phyloP scores from a whole-genome alignment of 2,113 vertebrate genomes.

The Cygnus atratus region DNA sequence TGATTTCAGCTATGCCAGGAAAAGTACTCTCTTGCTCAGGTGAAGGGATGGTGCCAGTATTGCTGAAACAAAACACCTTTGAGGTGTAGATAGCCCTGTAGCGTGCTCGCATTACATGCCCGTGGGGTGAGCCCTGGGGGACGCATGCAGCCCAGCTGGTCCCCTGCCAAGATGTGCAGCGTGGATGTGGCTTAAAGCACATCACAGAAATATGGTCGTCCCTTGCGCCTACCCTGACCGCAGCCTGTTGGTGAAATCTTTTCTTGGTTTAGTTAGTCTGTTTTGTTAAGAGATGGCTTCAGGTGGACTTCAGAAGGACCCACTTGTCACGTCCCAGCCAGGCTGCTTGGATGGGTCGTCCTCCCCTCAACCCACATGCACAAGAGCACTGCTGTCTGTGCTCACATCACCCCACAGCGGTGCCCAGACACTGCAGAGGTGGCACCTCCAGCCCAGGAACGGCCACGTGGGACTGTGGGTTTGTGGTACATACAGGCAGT shows the following conservation, averaged over 20 bases:
- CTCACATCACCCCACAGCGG: not conserved
- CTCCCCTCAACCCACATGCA: rapidly evolving
- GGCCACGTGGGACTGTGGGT: rapidly evolving
- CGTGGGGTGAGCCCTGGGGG: not conserved
- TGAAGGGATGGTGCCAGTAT: not conserved
- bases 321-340: not conserved
- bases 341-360: not conserved
- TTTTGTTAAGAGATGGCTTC: not conserved
- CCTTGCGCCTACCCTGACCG: not conserved
- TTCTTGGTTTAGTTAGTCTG: not conserved
- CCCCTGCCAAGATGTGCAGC: no score
- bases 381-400: not conserved
- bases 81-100: not conserved
- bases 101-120: no score
- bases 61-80: not conserved
- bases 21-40: not conserved
- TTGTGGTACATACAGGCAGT: not conserved
- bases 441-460: not conserved
- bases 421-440: not conserved
- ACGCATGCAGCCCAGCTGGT: rapidly evolving
- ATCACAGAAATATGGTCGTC: not conserved
- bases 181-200: not conserved
- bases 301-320: not conserved
- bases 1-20: rapidly evolving
- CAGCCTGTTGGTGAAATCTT: no score